phyloP scores from a whole-genome alignment of 2,797 vertebrate genomes.

The Sebastes iracundus region DNA sequence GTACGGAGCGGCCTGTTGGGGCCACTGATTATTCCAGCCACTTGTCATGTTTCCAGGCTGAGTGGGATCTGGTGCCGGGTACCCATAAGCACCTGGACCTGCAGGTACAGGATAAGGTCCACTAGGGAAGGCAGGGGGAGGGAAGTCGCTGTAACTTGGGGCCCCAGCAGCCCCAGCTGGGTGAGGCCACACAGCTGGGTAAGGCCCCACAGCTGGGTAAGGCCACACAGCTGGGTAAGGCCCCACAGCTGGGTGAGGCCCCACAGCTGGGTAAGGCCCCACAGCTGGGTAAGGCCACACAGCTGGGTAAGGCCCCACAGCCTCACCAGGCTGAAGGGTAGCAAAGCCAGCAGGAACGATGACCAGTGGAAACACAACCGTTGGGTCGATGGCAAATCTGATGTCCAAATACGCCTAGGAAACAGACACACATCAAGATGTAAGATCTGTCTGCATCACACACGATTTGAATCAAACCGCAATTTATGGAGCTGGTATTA shows the following conservation, averaged over 20 bases:
- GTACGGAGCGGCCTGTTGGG: neutral
- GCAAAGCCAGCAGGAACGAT: constrained; percentile 1
- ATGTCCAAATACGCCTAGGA: constrained; percentile 68
- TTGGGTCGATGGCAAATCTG: constrained; percentile 57
- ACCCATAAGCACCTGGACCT: constrained; percentile 5
- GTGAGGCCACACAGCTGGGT: neutral
- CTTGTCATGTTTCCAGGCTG: neutral
- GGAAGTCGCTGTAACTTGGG: constrained; percentile 47
- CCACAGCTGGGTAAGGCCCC: neutral
- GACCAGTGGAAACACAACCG: constrained; percentile 53
- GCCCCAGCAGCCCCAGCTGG: neutral
- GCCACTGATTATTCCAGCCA: constrained; percentile 9
- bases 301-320: neutral
- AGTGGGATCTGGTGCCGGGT: constrained; percentile 3
- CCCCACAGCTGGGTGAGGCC: neutral
- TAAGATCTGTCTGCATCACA: neutral
- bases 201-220: neutral
- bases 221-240: neutral
- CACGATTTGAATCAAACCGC: too few relatives aligned
- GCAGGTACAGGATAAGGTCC: neutral
- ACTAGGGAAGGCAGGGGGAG: neutral
- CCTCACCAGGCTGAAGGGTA: neutral
- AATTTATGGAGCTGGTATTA: neutral
- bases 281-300: neutral
- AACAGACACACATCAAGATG: neutral